These are phyloP conservation scores for Enteromius argenteus DNA, from an alignment of 2,797 vertebrate genomes.

Conservation along the genomic window DNA sequence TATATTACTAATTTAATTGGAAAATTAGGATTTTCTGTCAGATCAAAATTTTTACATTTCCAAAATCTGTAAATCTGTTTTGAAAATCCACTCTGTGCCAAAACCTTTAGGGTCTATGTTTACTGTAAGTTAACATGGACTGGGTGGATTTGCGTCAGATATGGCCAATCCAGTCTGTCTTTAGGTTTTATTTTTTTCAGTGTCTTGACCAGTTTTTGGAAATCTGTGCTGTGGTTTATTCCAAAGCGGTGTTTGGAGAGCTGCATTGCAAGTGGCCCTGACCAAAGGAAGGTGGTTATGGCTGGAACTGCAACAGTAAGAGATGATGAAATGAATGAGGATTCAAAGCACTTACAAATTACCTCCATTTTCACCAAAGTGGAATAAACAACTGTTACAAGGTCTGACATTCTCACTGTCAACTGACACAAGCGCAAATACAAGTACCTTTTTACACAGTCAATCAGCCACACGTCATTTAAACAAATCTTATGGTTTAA, in stretches of 20 bases:
- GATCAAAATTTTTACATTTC: no score
- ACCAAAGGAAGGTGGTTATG: conserved; percentile 9
- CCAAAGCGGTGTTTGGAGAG: conserved; percentile 32
- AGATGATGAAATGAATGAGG: conserved; percentile 2
- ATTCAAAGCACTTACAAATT: conserved; percentile 36
- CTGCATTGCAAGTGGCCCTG: conserved; percentile 23
- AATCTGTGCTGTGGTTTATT: conserved; percentile 31
- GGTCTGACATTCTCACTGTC: conserved; percentile 14
- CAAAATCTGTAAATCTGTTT: neutral
- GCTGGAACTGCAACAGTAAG: conserved; percentile 24
- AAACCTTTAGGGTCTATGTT: neutral
- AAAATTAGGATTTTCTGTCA: neutral
- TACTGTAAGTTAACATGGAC: conserved; percentile 7
- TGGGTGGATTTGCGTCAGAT: neutral
- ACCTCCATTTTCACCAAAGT: conserved; percentile 34
- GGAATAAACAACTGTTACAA: conserved; percentile 22
- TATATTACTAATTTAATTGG: neutral
- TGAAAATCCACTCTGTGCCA: neutral
- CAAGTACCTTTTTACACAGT: neutral
- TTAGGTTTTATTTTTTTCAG: neutral
- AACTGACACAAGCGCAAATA: conserved; percentile 11
- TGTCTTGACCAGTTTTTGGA: neutral
- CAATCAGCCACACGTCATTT: neutral
- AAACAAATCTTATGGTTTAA: neutral
- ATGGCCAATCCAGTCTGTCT: neutral